Percentiles rank a stretch among this genome's conserved stretches.
phyloP scores from a whole-genome alignment of 2,797 vertebrate species.

The Pipistrellus nathusii region DNA sequence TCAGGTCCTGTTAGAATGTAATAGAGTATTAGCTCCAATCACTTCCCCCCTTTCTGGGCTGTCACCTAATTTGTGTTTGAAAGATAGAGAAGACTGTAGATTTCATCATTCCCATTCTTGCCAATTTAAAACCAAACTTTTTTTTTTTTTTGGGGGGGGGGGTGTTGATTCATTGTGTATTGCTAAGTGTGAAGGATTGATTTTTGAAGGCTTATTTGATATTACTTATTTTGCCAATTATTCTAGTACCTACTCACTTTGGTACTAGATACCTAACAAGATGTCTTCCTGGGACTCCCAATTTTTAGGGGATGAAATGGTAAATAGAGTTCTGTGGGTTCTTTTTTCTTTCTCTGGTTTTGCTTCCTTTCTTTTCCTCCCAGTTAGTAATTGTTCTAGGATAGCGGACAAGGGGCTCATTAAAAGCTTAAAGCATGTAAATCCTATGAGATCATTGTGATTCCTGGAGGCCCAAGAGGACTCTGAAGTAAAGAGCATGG shows the following conservation, averaged over 20 bases:
- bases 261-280: no score
- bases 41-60: constrained; percentile 6
- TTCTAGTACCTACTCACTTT: constrained; percentile 27
- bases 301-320: not conserved
- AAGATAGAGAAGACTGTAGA: not conserved
- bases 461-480: constrained; percentile 48
- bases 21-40: not conserved
- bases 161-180: not conserved
- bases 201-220: not conserved
- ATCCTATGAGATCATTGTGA: constrained; percentile 39
- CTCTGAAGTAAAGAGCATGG: not conserved
- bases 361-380: constrained; percentile 20
- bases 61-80: not conserved
- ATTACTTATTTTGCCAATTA: constrained; percentile 3
- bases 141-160: not conserved
- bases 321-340: not conserved
- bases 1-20: not conserved
- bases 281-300: not conserved
- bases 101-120: not conserved
- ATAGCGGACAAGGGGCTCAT: constrained; percentile 36
- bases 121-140: not conserved
- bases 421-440: constrained; percentile 33
- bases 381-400: not conserved
- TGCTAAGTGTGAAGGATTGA: not conserved
- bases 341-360: not conserved